A percentile compares a stretch with the other conserved stretches of the same genome.
Evolutionary conservation across 2,797 vertebrate species (phyloP).

Genomic region (Scyliorhinus canicula): DNA sequence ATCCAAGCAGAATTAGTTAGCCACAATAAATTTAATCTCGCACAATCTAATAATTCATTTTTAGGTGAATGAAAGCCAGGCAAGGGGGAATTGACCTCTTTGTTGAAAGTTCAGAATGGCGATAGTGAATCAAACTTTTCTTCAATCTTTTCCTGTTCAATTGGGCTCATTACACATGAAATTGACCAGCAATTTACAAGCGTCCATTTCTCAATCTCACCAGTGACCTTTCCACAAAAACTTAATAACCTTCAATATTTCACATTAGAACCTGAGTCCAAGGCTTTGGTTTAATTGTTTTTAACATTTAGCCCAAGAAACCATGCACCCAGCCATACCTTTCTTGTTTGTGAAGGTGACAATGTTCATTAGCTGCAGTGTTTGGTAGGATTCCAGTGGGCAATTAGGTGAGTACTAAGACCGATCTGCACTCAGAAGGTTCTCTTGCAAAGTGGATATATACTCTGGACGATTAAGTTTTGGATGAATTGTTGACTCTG

Average conservation of each 20-base stretch:
- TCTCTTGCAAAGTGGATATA: not conserved
- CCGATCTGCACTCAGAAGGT: no score
- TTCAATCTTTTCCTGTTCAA: no score
- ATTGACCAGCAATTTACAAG: not conserved
- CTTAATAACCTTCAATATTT: not conserved
- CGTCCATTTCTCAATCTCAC: not conserved
- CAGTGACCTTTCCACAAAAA: not conserved
- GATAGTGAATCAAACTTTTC: not conserved
- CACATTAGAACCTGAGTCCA: not conserved
- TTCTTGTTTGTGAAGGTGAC: no score
- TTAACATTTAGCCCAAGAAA: not conserved
- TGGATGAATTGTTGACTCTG: not conserved
- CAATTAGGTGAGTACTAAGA: no score
- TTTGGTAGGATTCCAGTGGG: no score
- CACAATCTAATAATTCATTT: not conserved
- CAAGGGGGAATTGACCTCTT: not conserved
- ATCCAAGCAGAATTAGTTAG: not conserved
- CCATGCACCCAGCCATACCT: not conserved
- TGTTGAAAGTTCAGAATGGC: not conserved
- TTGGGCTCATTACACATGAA: no score
- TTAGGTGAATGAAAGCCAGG: not conserved
- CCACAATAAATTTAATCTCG: not conserved
- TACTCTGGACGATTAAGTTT: not conserved
- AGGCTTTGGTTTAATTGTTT: not conserved
- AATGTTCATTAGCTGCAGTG: no score